Base-by-base conservation (phyloP, 2,888 invertebrate genomes). In the Dryadula phaetusa region DNA sequence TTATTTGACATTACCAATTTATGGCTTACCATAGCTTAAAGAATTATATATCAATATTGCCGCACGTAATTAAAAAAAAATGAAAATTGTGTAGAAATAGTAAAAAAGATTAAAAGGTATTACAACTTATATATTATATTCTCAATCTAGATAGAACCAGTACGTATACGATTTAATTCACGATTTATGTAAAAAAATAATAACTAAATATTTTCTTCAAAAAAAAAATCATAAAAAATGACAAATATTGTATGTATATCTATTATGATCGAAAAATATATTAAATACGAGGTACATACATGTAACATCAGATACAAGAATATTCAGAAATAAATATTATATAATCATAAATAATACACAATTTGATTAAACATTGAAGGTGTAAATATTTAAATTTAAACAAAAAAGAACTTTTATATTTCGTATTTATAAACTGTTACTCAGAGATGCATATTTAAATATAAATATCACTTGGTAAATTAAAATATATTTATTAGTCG, bases 1-100 rank as follows among this genome's bases (percentile, higher is more conserved):
- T 32, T 42, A 37, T 62, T 64, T 65, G 66, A 61, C 60, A 65
- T 34, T 52, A 5, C 20, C 5, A 1, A 6, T 49, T 3, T 49
- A 20, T 7, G 2, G 10, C 14, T 25, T 12, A 63, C 56, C 53
- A 28, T 62, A 53, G 42, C 10, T 10, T 44, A 44, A 25, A 25
- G 22, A 14, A 25, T 25, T 34, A 1, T 18, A 20, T 5, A 18
- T 44, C 4, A 12, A 46, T 18, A 46, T 46, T 18, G 46, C 18
- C 46, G 3, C 20, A 18, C 18, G 20, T 7, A 44, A 18, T 8
- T 44, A 18, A 7, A 8, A 44, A 7, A 7, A 8, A 7, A 7
- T 32, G 1, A 32, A 32, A 7, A 7, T 32, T 32, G 8, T 32
- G 28, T 28, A 28, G 3, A 28, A 28, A 28, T 32, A 7, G 8